Evolutionary conservation across 2,888 invertebrate genomes (phyloP).

Genomic region (Eumerus sabulonum): DNA sequence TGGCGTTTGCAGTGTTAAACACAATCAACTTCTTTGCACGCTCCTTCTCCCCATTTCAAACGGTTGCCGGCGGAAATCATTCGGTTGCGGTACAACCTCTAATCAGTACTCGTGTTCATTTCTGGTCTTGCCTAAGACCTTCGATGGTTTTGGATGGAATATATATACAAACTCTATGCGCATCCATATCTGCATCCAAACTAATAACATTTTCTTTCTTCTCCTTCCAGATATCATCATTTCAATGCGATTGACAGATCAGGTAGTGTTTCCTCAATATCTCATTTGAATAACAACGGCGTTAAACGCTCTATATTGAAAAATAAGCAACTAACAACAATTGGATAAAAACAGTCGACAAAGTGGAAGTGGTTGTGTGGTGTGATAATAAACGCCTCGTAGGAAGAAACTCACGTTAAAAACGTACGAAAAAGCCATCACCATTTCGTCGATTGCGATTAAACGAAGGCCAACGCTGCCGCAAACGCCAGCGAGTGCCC

Average conservation of each 20-base stretch:
- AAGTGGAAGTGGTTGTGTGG: constrained; percentile 45
- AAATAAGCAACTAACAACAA: neutral
- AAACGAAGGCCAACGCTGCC: constrained; percentile 80
- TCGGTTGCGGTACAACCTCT: constrained; percentile 31
- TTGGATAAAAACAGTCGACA: neutral
- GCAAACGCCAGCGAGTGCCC: constrained; percentile 80
- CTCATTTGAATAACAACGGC: constrained; percentile 19
- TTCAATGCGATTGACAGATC: constrained; percentile 48
- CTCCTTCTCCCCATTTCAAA: too few species aligned
- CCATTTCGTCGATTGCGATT: constrained; percentile 80
- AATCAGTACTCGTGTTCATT: constrained; percentile 41
- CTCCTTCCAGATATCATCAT: constrained; percentile 39
- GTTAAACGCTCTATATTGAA: constrained; percentile 32
- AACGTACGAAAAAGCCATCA: constrained; percentile 79
- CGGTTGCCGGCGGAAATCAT: too few species aligned
- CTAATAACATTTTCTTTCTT: neutral
- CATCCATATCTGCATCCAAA: too few species aligned
- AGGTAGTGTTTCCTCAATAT: neutral
- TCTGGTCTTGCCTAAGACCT: neutral
- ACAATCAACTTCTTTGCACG: too few species aligned
- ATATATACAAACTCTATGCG: too few species aligned
- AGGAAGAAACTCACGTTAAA: constrained; percentile 47
- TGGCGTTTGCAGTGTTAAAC: too few species aligned
- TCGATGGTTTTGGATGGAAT: neutral
- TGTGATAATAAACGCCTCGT: constrained; percentile 30